Evolutionary conservation across 37 sponge, comb jelly and placozoan species (phyloP).

Genomic region (Agelas oroides): DNA sequence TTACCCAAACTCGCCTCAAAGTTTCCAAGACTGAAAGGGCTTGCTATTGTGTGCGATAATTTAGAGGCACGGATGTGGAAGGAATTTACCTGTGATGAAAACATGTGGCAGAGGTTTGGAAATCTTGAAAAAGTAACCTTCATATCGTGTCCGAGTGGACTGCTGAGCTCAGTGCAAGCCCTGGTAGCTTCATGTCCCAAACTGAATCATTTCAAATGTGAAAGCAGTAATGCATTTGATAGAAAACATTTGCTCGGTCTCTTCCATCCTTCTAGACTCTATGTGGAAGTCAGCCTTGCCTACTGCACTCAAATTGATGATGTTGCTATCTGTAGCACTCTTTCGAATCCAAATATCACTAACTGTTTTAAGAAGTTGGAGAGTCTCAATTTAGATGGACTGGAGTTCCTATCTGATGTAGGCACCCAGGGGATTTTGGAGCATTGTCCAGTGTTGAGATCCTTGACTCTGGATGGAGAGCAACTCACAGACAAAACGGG

Average conservation of each 20-base stretch:
- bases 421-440: slow-evolving; percentile 4
- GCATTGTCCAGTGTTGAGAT: slow-evolving; percentile 1
- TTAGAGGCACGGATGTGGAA: background rate
- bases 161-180: background rate
- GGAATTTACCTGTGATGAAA: background rate
- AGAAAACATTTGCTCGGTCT: background rate
- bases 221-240: background rate
- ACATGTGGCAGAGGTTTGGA: background rate
- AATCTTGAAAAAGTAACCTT: background rate
- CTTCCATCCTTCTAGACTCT: background rate
- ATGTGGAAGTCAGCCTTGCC: slow-evolving; percentile 32
- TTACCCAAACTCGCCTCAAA: background rate
- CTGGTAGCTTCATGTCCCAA: background rate
- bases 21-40: background rate
- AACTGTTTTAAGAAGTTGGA: background rate
- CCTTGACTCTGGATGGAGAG: slow-evolving; percentile 30
- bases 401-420: background rate
- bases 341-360: background rate
- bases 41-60: background rate
- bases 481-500: slow-evolving; percentile 18
- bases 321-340: background rate
- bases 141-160: background rate
- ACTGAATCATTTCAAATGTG: slow-evolving; percentile 16
- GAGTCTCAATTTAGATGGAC: slow-evolving; percentile 33
- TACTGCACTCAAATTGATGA: slow-evolving; percentile 20